Evolutionary conservation across 2,888 invertebrate genomes (phyloP).

Genomic region (Eilema depressum): DNA sequence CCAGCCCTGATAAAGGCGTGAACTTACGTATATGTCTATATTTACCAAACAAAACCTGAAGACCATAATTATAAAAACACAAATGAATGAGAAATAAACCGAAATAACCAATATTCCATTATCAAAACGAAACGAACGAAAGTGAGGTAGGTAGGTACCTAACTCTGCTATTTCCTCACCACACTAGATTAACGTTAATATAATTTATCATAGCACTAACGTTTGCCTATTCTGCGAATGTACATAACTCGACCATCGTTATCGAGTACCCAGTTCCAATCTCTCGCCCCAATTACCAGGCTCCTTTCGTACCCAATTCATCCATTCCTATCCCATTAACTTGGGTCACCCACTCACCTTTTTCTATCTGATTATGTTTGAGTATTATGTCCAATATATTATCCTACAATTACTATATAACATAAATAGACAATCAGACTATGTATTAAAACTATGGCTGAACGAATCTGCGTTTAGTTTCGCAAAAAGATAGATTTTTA

Average conservation of each 20-base stretch:
- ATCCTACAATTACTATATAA: neutral
- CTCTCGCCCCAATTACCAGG: constrained; percentile 51
- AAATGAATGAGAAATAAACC: neutral
- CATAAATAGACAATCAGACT: constrained; percentile 9
- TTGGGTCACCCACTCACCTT: constrained; percentile 48
- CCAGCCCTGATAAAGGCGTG: too few relatives aligned
- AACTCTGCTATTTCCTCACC: neutral
- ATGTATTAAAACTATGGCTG: neutral
- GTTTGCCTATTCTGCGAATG: constrained; percentile 9
- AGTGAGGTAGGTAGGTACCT: neutral
- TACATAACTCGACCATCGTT: constrained; percentile 38
- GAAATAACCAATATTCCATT: neutral
- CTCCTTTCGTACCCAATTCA: constrained; percentile 54
- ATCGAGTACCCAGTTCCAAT: constrained; percentile 46
- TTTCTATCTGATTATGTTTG: constrained; percentile 50
- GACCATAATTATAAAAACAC: neutral
- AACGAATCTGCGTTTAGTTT: too few relatives aligned
- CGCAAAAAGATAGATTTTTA: too few relatives aligned
- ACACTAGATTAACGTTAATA: constrained; percentile 19
- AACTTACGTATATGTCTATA: neutral
- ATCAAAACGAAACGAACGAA: neutral
- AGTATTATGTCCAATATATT: constrained; percentile 38
- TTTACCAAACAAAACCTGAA: neutral
- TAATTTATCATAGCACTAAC: constrained; percentile 23
- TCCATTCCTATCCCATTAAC: constrained; percentile 53